Percentiles rank a stretch among this genome's conserved stretches.
These are phyloP conservation scores for Australoheros scitulus DNA, from an alignment of 2,113 vertebrate genomes.

Conservation along the genomic window DNA sequence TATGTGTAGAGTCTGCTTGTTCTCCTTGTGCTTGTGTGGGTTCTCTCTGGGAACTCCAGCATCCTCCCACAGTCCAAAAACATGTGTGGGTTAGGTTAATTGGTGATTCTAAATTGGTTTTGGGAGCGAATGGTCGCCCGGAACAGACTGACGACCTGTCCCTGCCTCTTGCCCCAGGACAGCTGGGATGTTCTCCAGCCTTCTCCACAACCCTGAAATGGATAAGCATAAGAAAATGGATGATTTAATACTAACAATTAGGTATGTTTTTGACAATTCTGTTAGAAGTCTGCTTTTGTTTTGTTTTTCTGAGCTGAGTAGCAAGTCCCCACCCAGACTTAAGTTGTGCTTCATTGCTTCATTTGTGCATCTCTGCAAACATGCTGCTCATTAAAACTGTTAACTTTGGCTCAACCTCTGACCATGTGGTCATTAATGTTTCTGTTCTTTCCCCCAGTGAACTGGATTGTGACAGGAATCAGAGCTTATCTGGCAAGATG, in stretches of 20 bases:
- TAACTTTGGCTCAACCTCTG: neutral
- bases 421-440: neutral
- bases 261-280: neutral
- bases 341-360: neutral
- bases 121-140: neutral
- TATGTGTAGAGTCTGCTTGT: neutral
- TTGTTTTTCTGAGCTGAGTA: neutral
- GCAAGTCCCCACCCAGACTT: fast-evolving
- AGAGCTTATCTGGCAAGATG: no score
- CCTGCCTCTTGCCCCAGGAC: neutral
- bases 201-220: neutral
- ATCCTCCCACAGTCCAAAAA: neutral
- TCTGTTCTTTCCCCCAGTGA: no score
- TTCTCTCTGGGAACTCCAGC: neutral
- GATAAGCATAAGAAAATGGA: neutral
- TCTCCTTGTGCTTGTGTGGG: neutral
- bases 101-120: neutral
- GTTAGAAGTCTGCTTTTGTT: neutral
- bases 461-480: neutral
- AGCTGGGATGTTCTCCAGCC: neutral
- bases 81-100: neutral
- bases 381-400: neutral
- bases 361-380: neutral
- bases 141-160: neutral
- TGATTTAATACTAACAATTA: neutral